Conservation (phyloP, 1,140 invertebrate species). For the Sweltsa coloradensis region DNA sequence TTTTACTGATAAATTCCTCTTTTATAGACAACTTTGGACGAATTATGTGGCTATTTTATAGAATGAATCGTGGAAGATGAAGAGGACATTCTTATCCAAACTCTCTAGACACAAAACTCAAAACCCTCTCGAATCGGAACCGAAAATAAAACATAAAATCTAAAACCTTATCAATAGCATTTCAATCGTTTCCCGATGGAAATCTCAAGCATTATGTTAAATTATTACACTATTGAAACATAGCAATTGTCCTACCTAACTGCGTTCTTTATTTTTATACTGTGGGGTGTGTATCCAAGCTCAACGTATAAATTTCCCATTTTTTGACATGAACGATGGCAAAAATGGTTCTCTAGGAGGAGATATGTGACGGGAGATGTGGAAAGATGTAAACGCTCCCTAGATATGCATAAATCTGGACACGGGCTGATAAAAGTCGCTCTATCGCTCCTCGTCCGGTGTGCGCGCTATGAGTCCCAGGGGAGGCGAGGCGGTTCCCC, state of each 20-base stretch:
- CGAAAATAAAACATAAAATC: too few species aligned
- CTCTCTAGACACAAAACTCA: too few species aligned
- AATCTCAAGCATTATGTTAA: too few species aligned
- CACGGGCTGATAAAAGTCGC: neutral
- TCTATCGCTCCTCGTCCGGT: neutral
- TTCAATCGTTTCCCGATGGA: too few species aligned
- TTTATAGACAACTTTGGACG: constrained; percentile 5
- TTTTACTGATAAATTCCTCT: constrained; percentile 3
- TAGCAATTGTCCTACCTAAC: too few species aligned
- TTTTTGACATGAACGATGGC: constrained; percentile 4
- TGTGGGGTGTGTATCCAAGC: too few species aligned
- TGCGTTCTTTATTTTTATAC: too few species aligned
- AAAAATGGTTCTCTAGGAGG: neutral
- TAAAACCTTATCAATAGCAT: too few species aligned
- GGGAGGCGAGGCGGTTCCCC: neutral
- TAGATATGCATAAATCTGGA: constrained; percentile 6
- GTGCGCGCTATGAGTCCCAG: neutral
- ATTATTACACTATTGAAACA: too few species aligned
- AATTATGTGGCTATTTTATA: constrained; percentile 5
- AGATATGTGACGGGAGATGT: neutral
- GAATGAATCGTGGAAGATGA: neutral
- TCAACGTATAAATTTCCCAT: constrained; percentile 4
- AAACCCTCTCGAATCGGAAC: too few species aligned
- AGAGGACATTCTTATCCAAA: too few species aligned
- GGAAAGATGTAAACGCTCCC: constrained; percentile 6